Evolutionary conservation across 2,888 invertebrate species (phyloP).

Genomic region (Erebia aethiops): DNA sequence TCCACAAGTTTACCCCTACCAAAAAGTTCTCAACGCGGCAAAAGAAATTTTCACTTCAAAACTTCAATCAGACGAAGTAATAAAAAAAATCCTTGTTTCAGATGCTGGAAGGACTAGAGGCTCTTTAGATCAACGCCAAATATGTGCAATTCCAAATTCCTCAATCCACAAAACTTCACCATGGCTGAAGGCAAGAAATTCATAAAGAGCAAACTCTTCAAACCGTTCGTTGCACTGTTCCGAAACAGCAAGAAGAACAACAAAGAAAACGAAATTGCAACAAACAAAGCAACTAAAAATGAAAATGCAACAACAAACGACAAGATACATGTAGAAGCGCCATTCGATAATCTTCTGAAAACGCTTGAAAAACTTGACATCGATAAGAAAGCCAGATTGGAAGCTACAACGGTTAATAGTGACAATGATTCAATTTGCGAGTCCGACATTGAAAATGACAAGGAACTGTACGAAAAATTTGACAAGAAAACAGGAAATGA

Average conservation of each 20-base stretch:
- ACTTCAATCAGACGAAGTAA: background rate
- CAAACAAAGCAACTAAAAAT: conserved; percentile 15
- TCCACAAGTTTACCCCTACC: no score
- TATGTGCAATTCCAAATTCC: conserved; percentile 61
- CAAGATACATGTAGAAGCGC: background rate
- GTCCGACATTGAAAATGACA: background rate
- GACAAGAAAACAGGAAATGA: background rate
- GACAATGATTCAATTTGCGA: background rate
- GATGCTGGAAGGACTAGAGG: conserved; percentile 35
- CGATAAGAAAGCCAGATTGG: conserved; percentile 1
- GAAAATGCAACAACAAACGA: background rate
- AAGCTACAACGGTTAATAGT: background rate
- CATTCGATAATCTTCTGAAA: background rate
- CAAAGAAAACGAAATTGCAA: conserved; percentile 48
- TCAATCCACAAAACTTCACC: conserved; percentile 47
- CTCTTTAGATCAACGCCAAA: conserved; percentile 36
- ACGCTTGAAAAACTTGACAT: background rate
- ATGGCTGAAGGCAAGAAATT: conserved; percentile 64
- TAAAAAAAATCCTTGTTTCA: conserved; percentile 35
- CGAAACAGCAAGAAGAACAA: conserved; percentile 45
- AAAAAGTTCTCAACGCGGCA: no score
- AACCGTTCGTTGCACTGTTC: conserved; percentile 45
- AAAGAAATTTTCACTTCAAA: no score
- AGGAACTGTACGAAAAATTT: background rate
- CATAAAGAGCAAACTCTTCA: conserved; percentile 51